These are phyloP conservation scores for Hetaerina americana DNA, from an alignment of 1,140 invertebrate genomes.

Conservation along the genomic window DNA sequence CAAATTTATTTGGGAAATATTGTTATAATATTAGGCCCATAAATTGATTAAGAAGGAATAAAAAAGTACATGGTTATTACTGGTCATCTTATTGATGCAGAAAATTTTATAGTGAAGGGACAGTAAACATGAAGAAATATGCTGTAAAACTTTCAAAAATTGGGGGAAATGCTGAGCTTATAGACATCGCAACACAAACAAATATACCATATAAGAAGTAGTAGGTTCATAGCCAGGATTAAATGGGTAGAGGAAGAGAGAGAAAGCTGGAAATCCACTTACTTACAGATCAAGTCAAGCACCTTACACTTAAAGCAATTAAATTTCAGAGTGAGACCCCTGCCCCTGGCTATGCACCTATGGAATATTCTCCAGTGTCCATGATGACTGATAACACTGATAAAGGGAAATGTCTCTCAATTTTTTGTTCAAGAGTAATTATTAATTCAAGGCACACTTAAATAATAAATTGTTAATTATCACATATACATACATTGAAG, in stretches of 20 bases:
- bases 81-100: neutral
- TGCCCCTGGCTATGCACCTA: too few relatives aligned
- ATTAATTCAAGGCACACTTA: neutral
- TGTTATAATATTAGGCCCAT: neutral
- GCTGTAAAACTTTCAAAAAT: neutral
- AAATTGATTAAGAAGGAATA: neutral
- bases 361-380: too few relatives aligned
- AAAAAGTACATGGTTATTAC: neutral
- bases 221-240: neutral
- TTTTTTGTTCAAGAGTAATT: too few relatives aligned
- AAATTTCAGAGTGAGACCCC: too few relatives aligned
- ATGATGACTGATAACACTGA: too few relatives aligned
- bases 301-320: too few relatives aligned
- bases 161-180: neutral
- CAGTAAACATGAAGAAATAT: neutral
- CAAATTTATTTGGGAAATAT: neutral
- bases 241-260: neutral
- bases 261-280: neutral
- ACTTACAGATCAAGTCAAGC: too few relatives aligned
- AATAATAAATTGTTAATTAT: neutral
- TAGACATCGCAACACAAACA: neutral
- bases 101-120: neutral
- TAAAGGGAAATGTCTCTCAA: too few relatives aligned
- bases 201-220: neutral
- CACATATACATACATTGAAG: neutral